Conservation (phyloP, 2,888 invertebrate species). For the Drosophila conformis region DNA sequence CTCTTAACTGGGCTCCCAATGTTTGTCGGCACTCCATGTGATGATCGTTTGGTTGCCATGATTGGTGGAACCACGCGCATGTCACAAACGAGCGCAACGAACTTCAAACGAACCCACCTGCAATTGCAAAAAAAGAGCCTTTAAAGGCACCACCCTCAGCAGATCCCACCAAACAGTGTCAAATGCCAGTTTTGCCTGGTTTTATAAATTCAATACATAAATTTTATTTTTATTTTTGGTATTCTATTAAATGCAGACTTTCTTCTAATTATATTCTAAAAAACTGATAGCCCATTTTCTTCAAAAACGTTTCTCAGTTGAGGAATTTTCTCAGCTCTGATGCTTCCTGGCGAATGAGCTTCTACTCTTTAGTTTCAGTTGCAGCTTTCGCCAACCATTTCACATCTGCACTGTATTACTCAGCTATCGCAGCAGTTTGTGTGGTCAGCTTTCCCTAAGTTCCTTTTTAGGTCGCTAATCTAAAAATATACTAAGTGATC, state of each 20-base stretch:
- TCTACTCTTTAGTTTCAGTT: neutral
- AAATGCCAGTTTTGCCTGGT: neutral
- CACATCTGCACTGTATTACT: constrained; percentile 39
- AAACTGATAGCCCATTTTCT: neutral
- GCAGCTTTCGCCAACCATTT: constrained; percentile 30
- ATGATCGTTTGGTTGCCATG: constrained; percentile 48
- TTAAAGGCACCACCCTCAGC: constrained; percentile 12
- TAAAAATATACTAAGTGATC: constrained; percentile 54
- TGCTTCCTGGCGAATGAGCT: neutral
- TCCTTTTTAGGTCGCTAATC: constrained; percentile 56
- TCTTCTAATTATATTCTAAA: neutral
- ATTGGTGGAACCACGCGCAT: constrained; percentile 72
- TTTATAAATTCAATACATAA: neutral
- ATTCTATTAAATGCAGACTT: neutral
- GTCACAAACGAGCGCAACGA: constrained; percentile 74
- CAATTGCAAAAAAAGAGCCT: neutral
- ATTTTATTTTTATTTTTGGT: neutral
- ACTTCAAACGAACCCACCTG: constrained; percentile 36
- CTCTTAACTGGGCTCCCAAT: constrained; percentile 2
- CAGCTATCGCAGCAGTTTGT: constrained; percentile 28
- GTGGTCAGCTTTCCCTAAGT: constrained; percentile 50
- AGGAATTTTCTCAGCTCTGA: neutral
- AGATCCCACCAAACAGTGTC: neutral
- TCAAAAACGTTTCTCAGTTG: neutral
- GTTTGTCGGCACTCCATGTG: constrained; percentile 34